A percentile compares a stretch with the other conserved stretches of the same genome.
phyloP scores from a whole-genome alignment of 2,888 invertebrate genomes.

The Ariolimax columbianus region DNA sequence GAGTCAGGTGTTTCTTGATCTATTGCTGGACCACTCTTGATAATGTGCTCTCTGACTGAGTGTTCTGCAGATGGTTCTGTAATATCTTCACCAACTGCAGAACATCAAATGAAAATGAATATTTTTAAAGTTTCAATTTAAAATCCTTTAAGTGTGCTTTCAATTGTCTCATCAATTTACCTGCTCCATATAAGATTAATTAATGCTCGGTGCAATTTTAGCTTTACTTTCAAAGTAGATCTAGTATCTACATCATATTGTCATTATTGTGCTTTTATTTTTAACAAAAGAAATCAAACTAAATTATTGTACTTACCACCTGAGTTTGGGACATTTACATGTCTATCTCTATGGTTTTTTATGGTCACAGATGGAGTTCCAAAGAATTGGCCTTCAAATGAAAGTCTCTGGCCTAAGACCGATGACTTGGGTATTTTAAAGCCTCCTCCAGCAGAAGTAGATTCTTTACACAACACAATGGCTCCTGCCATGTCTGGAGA shows the following conservation, averaged over 20 bases:
- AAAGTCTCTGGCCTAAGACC: neutral
- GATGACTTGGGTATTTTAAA: constrained; percentile 31
- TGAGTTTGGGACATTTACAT: neutral
- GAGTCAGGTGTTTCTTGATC: neutral
- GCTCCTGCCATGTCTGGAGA: constrained; percentile 30
- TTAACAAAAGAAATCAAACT: neutral
- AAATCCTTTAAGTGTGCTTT: too few relatives aligned
- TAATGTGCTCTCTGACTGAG: neutral
- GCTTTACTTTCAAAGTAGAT: too few relatives aligned
- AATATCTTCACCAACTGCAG: neutral
- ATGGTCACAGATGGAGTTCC: neutral
- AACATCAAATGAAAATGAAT: neutral
- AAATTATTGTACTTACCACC: constrained; percentile 13
- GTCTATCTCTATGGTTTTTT: neutral
- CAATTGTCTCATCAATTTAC: too few relatives aligned
- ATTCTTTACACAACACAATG: constrained; percentile 22
- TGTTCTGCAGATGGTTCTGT: neutral
- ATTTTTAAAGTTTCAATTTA: neutral
- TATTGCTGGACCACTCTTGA: neutral
- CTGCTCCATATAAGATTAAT: too few relatives aligned
- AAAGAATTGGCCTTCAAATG: neutral
- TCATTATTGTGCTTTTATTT: too few relatives aligned
- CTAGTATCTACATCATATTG: too few relatives aligned
- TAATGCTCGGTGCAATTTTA: too few relatives aligned
- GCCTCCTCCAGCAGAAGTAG: constrained; percentile 12